These are phyloP conservation scores for Dasypogon diadema DNA, from an alignment of 2,888 invertebrate species.

Conservation along the genomic window DNA sequence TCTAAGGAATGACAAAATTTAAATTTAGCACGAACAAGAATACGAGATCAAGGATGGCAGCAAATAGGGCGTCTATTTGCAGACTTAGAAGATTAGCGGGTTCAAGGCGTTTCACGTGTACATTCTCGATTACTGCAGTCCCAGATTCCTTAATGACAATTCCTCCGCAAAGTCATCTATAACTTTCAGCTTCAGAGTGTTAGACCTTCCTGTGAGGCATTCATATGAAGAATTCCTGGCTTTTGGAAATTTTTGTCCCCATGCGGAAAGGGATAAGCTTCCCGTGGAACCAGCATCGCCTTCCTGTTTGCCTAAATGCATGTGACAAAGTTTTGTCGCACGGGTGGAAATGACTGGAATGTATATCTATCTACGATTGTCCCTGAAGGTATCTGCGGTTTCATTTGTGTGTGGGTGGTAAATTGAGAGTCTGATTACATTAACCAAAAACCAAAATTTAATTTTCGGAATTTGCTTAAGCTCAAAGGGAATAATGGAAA, in stretches of 20 bases:
- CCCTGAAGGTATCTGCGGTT: slow-evolving; percentile 5
- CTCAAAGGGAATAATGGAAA: slow-evolving; percentile 45
- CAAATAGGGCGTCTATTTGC: slow-evolving; percentile 19
- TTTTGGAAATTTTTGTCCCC: slow-evolving; percentile 6
- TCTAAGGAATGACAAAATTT: slow-evolving; percentile 19
- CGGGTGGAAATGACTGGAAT: neutral
- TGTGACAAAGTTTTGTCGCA: neutral
- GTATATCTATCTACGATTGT: neutral
- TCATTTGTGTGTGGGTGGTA: slow-evolving; percentile 23
- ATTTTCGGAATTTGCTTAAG: slow-evolving; percentile 43
- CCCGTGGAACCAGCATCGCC: neutral
- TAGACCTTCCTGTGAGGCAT: neutral
- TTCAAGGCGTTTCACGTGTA: slow-evolving; percentile 25
- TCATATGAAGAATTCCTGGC: neutral
- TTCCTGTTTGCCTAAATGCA: neutral
- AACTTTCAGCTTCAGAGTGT: too few relatives aligned
- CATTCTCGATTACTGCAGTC: neutral
- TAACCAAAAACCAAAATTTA: slow-evolving; percentile 45
- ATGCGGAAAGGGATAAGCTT: neutral
- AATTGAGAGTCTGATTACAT: slow-evolving; percentile 42
- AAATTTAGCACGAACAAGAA: slow-evolving; percentile 42
- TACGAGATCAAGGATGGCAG: neutral
- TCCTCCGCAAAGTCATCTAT: neutral
- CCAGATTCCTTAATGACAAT: neutral
- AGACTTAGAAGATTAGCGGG: slow-evolving; percentile 21